phyloP scores from a whole-genome alignment of 2,113 vertebrate species.

The Gallinago media region DNA sequence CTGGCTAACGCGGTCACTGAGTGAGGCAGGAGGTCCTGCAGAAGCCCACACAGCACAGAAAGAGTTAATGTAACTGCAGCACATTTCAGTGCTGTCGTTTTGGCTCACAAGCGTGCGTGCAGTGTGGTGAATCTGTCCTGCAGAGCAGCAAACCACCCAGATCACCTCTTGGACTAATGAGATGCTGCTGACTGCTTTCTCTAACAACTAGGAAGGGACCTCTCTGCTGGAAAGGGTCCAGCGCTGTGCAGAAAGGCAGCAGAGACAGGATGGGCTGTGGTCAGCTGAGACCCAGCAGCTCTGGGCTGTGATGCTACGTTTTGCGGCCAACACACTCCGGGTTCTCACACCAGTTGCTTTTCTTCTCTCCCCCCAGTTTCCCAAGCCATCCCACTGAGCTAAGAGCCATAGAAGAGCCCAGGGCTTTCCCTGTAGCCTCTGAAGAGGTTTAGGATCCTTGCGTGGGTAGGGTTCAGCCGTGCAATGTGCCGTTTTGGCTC shows the following conservation, averaged over 20 bases:
- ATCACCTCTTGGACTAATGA: not conserved
- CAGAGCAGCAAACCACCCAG: not conserved
- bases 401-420: not conserved
- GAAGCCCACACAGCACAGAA: not conserved
- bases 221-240: constrained; percentile 6
- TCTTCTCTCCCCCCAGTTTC: not conserved
- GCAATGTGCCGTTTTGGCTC: not conserved
- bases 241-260: not conserved
- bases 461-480: not conserved
- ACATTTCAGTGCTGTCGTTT: not conserved
- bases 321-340: not conserved
- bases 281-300: not conserved
- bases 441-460: not conserved
- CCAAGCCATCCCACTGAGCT: not conserved
- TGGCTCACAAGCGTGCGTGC: not conserved
- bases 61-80: not conserved
- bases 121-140: not conserved
- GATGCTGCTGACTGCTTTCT: not conserved
- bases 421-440: not conserved
- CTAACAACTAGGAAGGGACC: not conserved
- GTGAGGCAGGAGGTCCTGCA: not conserved
- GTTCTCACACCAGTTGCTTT: not conserved
- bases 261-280: not conserved
- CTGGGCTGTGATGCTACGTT: not conserved
- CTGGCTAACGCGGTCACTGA: not conserved